phyloP scores from a whole-genome alignment of 2,113 vertebrate genomes.

The Podarcis muralis region DNA sequence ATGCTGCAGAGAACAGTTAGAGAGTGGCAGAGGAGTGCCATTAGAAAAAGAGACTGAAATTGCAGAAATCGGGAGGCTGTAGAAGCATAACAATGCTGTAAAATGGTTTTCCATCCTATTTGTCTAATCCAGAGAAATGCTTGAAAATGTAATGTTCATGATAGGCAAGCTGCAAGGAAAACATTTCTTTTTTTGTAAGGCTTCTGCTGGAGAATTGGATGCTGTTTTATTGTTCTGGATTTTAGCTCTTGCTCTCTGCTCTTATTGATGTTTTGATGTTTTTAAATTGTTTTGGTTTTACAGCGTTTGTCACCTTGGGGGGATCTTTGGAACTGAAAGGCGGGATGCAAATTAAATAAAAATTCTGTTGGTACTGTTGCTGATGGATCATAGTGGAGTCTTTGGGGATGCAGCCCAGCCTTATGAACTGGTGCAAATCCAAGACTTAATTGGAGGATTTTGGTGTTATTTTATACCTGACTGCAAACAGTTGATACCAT shows the following conservation, averaged over 20 bases:
- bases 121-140: slow-evolving; percentile 32
- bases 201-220: neutral
- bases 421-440: neutral
- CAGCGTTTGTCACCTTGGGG: neutral
- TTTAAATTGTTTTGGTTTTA: slow-evolving; percentile 2
- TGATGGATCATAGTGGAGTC: neutral
- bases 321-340: neutral
- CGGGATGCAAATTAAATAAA: neutral
- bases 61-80: slow-evolving; percentile 37
- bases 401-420: neutral
- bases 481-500: neutral
- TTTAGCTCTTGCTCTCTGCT: neutral
- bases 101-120: slow-evolving; percentile 15
- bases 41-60: slow-evolving; percentile 42
- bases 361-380: neutral
- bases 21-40: slow-evolving; percentile 49
- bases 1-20: slow-evolving; percentile 34
- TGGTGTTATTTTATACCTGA: neutral
- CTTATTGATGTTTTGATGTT: slow-evolving; percentile 2
- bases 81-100: slow-evolving; percentile 16
- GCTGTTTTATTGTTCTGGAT: neutral
- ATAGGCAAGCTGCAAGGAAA: slow-evolving; percentile 3
- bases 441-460: neutral
- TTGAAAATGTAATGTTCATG: slow-evolving; percentile 37
- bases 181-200: neutral